phyloP scores from a whole-genome alignment of 1,140 invertebrate species.

The Drosophila tani region DNA sequence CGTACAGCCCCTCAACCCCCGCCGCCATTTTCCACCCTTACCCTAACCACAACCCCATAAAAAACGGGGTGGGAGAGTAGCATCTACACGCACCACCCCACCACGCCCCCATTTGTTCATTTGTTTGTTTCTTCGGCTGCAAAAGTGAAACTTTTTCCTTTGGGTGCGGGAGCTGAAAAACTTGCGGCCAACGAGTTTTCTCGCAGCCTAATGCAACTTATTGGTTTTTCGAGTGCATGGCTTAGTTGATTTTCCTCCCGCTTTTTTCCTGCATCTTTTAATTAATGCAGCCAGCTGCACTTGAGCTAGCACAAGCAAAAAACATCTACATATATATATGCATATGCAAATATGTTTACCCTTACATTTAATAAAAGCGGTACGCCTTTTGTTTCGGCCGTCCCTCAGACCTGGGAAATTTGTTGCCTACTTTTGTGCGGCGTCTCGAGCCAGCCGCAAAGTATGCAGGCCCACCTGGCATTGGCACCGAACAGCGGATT shows the following conservation, averaged over 20 bases:
- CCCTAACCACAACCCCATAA: neutral
- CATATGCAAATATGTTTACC: neutral
- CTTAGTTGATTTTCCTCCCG: constrained; percentile 56
- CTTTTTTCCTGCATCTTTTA: constrained; percentile 48
- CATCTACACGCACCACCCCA: too few species aligned
- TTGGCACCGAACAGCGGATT: constrained; percentile 57
- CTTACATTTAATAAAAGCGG: constrained; percentile 19
- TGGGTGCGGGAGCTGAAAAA: constrained; percentile 41
- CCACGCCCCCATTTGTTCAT: constrained; percentile 20
- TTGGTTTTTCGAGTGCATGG: constrained; percentile 69
- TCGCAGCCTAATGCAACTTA: constrained; percentile 67
- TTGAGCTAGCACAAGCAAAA: constrained; percentile 21
- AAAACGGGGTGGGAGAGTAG: neutral
- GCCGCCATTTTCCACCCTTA: constrained; percentile 22
- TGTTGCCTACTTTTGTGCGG: constrained; percentile 67
- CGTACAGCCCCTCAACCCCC: neutral
- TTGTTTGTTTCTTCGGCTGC: constrained; percentile 39
- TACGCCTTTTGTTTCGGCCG: constrained; percentile 46
- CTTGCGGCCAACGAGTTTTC: constrained; percentile 46
- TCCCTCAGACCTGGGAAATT: neutral
- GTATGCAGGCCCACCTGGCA: constrained; percentile 67
- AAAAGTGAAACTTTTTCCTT: constrained; percentile 64
- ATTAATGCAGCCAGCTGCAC: constrained; percentile 63
- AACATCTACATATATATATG: neutral
- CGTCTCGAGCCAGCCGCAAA: constrained; percentile 45